Conservation (phyloP, 2,888 invertebrate genomes). For the Athalia circularis region DNA sequence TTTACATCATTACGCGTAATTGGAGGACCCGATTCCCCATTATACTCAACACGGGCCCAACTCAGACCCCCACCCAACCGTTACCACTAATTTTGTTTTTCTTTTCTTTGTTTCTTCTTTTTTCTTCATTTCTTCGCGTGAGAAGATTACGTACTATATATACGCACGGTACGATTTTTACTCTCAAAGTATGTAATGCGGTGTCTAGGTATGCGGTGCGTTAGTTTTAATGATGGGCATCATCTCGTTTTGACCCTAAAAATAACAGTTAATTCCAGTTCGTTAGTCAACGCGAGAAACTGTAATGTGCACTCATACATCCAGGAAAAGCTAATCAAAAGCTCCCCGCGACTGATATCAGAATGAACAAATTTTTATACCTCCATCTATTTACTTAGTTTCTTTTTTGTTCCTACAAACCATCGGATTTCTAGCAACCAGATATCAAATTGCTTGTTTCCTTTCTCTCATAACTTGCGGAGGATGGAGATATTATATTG, state of each 20-base stretch:
- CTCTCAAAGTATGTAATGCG: not conserved
- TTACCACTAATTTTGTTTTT: not conserved
- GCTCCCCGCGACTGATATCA: too few relatives aligned
- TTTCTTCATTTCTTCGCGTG: not conserved
- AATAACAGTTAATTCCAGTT: constrained; percentile 29
- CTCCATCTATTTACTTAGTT: too few relatives aligned
- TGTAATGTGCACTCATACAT: not conserved
- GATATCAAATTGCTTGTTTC: too few relatives aligned
- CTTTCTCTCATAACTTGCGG: too few relatives aligned
- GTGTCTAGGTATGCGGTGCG: not conserved
- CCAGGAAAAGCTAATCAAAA: too few relatives aligned
- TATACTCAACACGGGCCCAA: constrained; percentile 32
- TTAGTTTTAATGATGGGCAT: constrained; percentile 18
- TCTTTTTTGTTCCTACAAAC: too few relatives aligned
- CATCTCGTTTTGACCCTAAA: constrained; percentile 15
- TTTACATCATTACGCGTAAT: constrained; percentile 68
- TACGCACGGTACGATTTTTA: too few relatives aligned
- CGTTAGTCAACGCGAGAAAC: not conserved
- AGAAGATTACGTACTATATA: too few relatives aligned
- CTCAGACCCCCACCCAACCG: not conserved
- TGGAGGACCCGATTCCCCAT: constrained; percentile 55
- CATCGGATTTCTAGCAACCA: too few relatives aligned
- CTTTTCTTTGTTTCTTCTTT: not conserved
- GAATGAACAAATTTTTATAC: too few relatives aligned
- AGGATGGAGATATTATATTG: not conserved